These are phyloP conservation scores for Lasiommata megera DNA, from an alignment of 2,888 invertebrate species.

Conservation along the genomic window DNA sequence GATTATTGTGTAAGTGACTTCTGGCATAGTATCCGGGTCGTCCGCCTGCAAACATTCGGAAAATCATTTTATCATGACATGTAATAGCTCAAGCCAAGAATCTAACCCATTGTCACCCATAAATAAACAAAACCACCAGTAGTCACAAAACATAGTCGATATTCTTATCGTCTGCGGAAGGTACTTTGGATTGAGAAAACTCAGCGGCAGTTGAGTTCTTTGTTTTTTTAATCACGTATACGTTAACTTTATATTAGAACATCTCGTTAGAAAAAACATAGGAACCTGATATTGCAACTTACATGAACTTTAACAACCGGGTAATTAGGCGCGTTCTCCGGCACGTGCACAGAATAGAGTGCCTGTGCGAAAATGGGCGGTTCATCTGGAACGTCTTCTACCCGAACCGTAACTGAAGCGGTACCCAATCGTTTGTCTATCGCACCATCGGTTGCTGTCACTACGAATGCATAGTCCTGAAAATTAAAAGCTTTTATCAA, in stretches of 20 bases:
- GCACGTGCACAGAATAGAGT: conserved; percentile 89
- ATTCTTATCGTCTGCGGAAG: too few relatives aligned
- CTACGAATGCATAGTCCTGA: conserved; percentile 90
- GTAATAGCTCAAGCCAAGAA: too few relatives aligned
- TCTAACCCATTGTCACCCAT: too few relatives aligned
- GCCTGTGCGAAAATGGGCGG: conserved; percentile 88
- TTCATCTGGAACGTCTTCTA: conserved; percentile 91
- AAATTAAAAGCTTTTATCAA: conserved; percentile 30
- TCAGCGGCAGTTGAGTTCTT: too few relatives aligned
- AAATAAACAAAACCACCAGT: too few relatives aligned
- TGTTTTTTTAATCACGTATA: too few relatives aligned
- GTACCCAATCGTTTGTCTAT: conserved; percentile 92
- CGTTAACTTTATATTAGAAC: too few relatives aligned
- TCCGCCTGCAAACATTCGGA: conserved; percentile 79
- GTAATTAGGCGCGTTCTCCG: conserved; percentile 91
- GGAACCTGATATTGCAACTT: conserved; percentile 42
- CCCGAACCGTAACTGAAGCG: conserved; percentile 90
- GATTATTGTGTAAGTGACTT: conserved; percentile 91
- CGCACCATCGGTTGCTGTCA: conserved; percentile 94
- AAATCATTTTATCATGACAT: conserved; percentile 31
- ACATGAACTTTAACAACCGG: conserved; percentile 90
- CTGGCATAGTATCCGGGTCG: conserved; percentile 90
- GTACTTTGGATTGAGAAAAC: too few relatives aligned
- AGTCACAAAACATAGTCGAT: too few relatives aligned
- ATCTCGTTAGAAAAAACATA: too few relatives aligned